Evolutionary conservation across 1,140 invertebrate species (phyloP), one percentile per base, ranked within the genome.

Genomic region (Arctopsyche grandis): DNA sequence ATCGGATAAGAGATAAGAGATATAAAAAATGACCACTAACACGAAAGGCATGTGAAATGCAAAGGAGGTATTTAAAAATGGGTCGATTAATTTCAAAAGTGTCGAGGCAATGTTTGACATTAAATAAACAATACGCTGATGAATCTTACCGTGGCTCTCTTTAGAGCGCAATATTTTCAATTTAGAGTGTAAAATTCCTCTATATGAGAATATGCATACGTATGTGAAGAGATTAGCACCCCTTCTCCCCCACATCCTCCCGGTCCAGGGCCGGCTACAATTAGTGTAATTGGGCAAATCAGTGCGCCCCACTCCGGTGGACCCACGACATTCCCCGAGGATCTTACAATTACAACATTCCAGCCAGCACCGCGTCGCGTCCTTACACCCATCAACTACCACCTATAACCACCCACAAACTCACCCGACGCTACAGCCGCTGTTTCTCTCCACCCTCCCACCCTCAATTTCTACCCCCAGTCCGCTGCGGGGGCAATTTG

Each of bases 221-320:
- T 21, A 10, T 58, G 52, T 58, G 48, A 12, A 52, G 48, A 52
- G 48, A 52, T 52, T 52, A 52, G 48, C 16, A 52, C 16, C 48
- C 48, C 48, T 52, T 52, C 12, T 4, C 58, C 16, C n/a, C 26
- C 63, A 63, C 14, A 66, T 29, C 63, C 22, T 56, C 29, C 26
- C 56, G 12, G 12, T 16, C 12, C 14, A 44, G 63, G 48, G 24
- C 77, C 69, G 69, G 77, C 48, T 70, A 78, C 77, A 78, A 78
- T 78, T 78, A 78, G 77, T 71, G 77, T 71, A 78, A 78, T 78
- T 78, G 69, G 77, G 48, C 77, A 70, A 78, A 78, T 78, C 77
- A 78, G 69, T 71, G 77, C 48, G 43, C 69, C 69, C 77, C 46
- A 70, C 66, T 78, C 69, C 48, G 77, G 69, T 78, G 77, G 77